Conservation (phyloP, 2,888 invertebrate species). For the Sphecodes monilicornis region DNA sequence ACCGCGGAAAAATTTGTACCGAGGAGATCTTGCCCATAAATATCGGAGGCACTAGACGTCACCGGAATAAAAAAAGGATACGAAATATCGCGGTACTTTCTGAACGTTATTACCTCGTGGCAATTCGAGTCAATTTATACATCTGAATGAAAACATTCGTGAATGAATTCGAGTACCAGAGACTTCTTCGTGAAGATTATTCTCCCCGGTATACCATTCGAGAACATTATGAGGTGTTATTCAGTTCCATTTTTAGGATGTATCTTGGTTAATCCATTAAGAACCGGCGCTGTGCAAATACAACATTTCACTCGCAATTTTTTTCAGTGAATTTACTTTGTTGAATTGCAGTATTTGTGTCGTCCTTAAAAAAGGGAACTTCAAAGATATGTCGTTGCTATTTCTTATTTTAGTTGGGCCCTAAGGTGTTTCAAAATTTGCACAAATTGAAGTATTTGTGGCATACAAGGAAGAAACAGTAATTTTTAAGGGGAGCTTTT, state of each 20-base stretch:
- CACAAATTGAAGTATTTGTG: too few relatives aligned
- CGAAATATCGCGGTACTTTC: conserved; percentile 6
- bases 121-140: conserved; percentile 2
- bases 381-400: too few relatives aligned
- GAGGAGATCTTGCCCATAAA: neutral
- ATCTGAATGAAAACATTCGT: neutral
- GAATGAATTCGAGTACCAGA: neutral
- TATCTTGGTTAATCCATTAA: neutral
- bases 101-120: neutral
- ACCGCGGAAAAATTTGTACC: conserved; percentile 19
- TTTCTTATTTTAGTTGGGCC: too few relatives aligned
- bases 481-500: too few relatives aligned
- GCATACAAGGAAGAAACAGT: too few relatives aligned
- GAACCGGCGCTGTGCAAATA: neutral
- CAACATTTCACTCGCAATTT: neutral
- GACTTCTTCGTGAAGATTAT: neutral
- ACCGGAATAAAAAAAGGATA: neutral
- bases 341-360: neutral
- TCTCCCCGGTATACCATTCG: neutral
- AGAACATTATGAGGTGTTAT: neutral
- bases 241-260: neutral
- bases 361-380: neutral
- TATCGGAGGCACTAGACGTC: neutral
- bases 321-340: neutral
- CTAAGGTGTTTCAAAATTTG: too few relatives aligned